phyloP scores from a whole-genome alignment of 2,888 invertebrate genomes.

The Seira ritae region DNA sequence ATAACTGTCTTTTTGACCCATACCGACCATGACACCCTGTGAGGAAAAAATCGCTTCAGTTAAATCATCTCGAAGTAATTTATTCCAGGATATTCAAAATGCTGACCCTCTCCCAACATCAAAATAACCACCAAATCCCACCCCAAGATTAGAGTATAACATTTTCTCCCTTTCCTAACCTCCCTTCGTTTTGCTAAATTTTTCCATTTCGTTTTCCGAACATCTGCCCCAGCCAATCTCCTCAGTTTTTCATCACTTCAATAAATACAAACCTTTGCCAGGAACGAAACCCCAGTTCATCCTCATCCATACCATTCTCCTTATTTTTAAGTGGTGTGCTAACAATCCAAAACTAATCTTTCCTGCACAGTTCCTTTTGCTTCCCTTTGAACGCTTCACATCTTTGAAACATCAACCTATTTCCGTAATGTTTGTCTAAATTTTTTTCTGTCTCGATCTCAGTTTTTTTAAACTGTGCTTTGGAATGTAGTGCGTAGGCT shows the following conservation, averaged over 20 bases:
- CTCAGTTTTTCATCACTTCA: not conserved
- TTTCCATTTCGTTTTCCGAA: too few species aligned
- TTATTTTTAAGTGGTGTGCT: not conserved
- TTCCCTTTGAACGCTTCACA: too few species aligned
- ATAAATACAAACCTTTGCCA: too few species aligned
- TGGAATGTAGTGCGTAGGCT: slow-evolving; percentile 18
- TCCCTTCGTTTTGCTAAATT: too few species aligned
- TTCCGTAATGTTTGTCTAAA: slow-evolving; percentile 31
- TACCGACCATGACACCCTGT: slow-evolving; percentile 68
- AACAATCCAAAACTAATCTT: slow-evolving; percentile 15
- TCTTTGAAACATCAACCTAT: slow-evolving; percentile 1
- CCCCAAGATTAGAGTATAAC: too few species aligned
- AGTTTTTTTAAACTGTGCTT: not conserved
- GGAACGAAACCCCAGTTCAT: too few species aligned
- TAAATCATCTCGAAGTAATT: too few species aligned
- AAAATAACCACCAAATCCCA: too few species aligned
- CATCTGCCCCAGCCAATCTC: not conserved
- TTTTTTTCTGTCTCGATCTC: not conserved
- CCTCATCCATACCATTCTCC: not conserved
- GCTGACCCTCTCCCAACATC: too few species aligned
- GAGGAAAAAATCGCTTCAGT: not conserved
- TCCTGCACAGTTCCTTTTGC: too few species aligned
- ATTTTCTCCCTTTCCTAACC: too few species aligned
- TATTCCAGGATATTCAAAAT: too few species aligned
- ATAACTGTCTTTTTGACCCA: slow-evolving; percentile 75